Conservation (phyloP, 1,140 invertebrate genomes). For the Trachelipus rathkii region DNA sequence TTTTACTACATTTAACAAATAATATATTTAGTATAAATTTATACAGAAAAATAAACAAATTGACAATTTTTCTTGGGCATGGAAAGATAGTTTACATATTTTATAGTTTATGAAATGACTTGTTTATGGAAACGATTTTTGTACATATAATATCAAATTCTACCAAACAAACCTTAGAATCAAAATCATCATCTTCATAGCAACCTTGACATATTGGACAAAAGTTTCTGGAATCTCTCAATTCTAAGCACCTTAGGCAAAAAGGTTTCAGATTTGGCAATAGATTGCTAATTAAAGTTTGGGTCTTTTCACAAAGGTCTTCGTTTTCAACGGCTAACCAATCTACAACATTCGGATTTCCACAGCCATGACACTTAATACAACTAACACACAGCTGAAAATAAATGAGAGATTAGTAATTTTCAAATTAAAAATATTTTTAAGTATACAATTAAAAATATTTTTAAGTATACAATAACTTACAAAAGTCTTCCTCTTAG, state of each 20-base stretch:
- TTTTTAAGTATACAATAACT: too few species aligned
- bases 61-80: too few species aligned
- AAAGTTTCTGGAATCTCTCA: slow-evolving; percentile 82
- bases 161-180: slow-evolving; percentile 65
- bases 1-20: too few species aligned
- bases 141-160: neutral
- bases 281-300: neutral
- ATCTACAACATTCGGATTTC: slow-evolving; percentile 62
- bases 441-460: too few species aligned
- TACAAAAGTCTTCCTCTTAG: too few species aligned
- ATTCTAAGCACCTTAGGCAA: slow-evolving; percentile 80
- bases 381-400: slow-evolving; percentile 79
- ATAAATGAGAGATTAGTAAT: too few species aligned
- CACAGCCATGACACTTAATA: slow-evolving; percentile 84
- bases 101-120: too few species aligned
- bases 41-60: too few species aligned
- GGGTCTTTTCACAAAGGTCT: neutral
- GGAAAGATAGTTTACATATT: too few species aligned
- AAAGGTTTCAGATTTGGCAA: slow-evolving; percentile 53
- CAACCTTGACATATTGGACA: slow-evolving; percentile 88
- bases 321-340: slow-evolving; percentile 25
- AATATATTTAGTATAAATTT: too few species aligned
- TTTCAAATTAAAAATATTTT: too few species aligned
- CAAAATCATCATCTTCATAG: slow-evolving; percentile 89
- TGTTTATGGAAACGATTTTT: neutral